phyloP scores from a whole-genome alignment of 92 coral and sea anemone species.

The Blastomussa wellsi region DNA sequence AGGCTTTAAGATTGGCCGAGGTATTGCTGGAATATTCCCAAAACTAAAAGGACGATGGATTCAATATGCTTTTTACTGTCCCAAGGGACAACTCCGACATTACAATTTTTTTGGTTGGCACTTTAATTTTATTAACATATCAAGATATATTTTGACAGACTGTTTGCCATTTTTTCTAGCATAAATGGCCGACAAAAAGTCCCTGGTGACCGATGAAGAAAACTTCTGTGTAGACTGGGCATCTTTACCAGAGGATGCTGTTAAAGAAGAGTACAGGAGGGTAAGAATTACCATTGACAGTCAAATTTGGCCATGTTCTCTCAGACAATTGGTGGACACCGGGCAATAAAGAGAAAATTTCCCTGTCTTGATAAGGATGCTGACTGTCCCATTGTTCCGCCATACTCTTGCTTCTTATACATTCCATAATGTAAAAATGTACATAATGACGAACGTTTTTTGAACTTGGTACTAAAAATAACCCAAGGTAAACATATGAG shows the following conservation, averaged over 20 bases:
- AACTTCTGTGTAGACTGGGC: constrained; percentile 19
- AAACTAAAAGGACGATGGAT: no score
- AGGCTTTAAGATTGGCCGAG: no score
- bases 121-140: not conserved
- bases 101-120: not conserved
- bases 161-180: not conserved
- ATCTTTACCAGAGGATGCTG: constrained; percentile 3
- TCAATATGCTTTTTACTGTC: not conserved
- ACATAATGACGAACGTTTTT: no score
- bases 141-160: not conserved
- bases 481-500: no score
- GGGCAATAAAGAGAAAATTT: no score
- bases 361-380: not conserved
- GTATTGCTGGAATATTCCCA: no score
- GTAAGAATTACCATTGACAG: not conserved
- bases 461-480: no score
- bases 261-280: constrained; percentile 9
- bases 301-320: not conserved
- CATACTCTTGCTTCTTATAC: no score
- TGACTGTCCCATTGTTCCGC: not conserved
- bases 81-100: not conserved
- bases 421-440: no score
- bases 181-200: constrained; percentile 1
- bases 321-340: not conserved
- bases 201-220: not conserved